Percentiles rank a stretch among this genome's conserved stretches.
Evolutionary conservation across 1,140 invertebrate species (phyloP).

Genomic region (Rhyacophila brunnea): DNA sequence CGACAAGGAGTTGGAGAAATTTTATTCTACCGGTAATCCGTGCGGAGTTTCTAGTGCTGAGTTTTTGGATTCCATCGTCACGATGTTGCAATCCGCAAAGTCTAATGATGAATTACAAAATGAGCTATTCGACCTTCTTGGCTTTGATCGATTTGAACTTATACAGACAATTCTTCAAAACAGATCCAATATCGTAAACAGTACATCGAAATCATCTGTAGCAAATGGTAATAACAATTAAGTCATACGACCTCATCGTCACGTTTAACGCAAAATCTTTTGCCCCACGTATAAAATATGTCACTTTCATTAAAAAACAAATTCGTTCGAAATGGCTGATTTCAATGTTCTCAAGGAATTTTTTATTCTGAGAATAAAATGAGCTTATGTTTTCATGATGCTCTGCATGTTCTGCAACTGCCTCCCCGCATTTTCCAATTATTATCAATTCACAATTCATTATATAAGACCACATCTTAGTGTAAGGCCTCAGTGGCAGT

Average conservation of each 20-base stretch:
- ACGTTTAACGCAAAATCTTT: too few relatives aligned
- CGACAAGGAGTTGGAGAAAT: slow-evolving; percentile 56
- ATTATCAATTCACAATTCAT: too few relatives aligned
- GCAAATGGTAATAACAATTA: background rate
- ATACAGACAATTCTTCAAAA: slow-evolving; percentile 77
- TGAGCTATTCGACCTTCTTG: slow-evolving; percentile 84
- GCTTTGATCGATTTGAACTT: slow-evolving; percentile 85
- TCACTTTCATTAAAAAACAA: too few relatives aligned
- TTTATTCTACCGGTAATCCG: slow-evolving; percentile 46
- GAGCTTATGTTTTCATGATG: too few relatives aligned
- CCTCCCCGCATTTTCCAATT: too few relatives aligned
- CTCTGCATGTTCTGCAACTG: too few relatives aligned
- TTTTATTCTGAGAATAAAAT: too few relatives aligned
- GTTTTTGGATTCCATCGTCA: slow-evolving; percentile 60
- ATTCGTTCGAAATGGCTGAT: too few relatives aligned
- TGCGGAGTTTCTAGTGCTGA: slow-evolving; percentile 56
- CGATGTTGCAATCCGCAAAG: slow-evolving; percentile 61
- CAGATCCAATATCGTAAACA: slow-evolving; percentile 44
- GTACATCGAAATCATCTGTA: slow-evolving; percentile 2
- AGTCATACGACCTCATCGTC: background rate
- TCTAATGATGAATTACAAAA: slow-evolving; percentile 77
- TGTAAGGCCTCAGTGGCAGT: too few relatives aligned
- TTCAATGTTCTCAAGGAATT: too few relatives aligned
- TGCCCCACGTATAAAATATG: too few relatives aligned
- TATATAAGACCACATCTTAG: too few relatives aligned